A percentile compares a stretch with the other conserved stretches of the same genome.
Conservation (phyloP, 2,797 vertebrate species). For the Rhodeus uyekii region DNA sequence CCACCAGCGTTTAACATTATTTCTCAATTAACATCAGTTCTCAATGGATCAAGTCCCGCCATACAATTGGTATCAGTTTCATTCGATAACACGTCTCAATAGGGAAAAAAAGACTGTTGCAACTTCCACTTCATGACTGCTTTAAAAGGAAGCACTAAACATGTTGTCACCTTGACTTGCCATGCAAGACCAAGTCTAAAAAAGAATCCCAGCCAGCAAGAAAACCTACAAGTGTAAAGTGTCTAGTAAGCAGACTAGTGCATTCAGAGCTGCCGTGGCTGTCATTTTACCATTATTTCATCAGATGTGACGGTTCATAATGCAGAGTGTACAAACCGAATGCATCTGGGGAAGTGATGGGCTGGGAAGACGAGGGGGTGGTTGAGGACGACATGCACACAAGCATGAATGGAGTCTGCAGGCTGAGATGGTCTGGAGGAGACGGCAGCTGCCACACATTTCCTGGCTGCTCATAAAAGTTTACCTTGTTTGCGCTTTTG, state of each 20-base stretch:
- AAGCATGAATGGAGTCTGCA: constrained; percentile 24
- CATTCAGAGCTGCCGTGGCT: constrained; percentile 3
- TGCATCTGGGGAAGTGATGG: constrained; percentile 36
- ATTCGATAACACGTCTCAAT: not conserved
- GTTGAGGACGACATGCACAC: not conserved
- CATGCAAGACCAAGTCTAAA: not conserved
- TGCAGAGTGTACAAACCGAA: constrained; percentile 40
- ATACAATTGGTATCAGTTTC: not conserved
- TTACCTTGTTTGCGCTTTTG: constrained; percentile 36
- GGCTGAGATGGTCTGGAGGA: constrained; percentile 11
- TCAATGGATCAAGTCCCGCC: not conserved
- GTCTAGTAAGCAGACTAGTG: constrained; percentile 4
- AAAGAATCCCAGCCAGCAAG: not conserved
- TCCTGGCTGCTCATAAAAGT: constrained; percentile 44
- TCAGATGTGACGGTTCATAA: constrained; percentile 47
- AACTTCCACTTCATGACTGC: not conserved
- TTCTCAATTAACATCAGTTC: too few relatives aligned
- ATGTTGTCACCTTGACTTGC: constrained; percentile 19
- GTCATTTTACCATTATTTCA: constrained; percentile 32
- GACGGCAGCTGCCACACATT: constrained; percentile 22
- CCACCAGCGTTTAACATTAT: not conserved
- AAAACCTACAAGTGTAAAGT: constrained; percentile 33
- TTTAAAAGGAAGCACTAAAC: not conserved
- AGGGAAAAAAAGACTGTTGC: not conserved
- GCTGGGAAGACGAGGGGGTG: constrained; percentile 19